Base-by-base conservation (phyloP, 2,888 invertebrate genomes). In the Cheilosia variabilis region DNA sequence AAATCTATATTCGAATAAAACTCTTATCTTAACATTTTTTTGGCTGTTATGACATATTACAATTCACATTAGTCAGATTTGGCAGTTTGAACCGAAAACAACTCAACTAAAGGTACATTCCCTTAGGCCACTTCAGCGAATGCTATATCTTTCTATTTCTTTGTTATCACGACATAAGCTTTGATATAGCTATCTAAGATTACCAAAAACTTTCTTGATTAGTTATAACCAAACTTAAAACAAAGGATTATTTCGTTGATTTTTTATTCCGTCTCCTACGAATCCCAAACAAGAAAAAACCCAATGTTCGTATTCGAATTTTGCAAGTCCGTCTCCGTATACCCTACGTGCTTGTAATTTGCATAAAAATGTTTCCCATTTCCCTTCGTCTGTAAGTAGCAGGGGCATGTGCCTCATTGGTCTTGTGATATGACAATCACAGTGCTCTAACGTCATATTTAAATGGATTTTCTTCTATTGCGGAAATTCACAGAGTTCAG, bases 211-310 rank as follows among this genome's bases (percentile, higher is more conserved):
- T 66, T 57, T 31, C 34, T 45, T 17, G 52, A 69, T 22, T 22
- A 63, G 19, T 37, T 63, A n/a, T n/a, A 50, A 31, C 50, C 50
- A 47, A 66, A 41, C 10, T 17, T 19, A 50, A 58, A 62, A 73
- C 60, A 62, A 80, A 60, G 62, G 60, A 50, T 66, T 52, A 41
- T 43, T 41, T 47, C n/a, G 37, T 27, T 50, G 24, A 31, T 17
- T 55, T 53, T 73, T 31, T 55, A 62, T 80, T 80, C 68, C 31
- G 41, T 34, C 45, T 34, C 7, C 53, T 47, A 31, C 31, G n/a
- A 45, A 15, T n/a, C 17, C 27, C 27, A 43, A 45, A 10, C 24
- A 24, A 62, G 24, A 15, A 17, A 34, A 15, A 4, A 10, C 15
- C 9, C 27, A 55, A n/a, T 10, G 9, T 27, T 24, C 24, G 24